Conservation (phyloP, 1,140 invertebrate species). For the Ditylenchus dipsaci region DNA sequence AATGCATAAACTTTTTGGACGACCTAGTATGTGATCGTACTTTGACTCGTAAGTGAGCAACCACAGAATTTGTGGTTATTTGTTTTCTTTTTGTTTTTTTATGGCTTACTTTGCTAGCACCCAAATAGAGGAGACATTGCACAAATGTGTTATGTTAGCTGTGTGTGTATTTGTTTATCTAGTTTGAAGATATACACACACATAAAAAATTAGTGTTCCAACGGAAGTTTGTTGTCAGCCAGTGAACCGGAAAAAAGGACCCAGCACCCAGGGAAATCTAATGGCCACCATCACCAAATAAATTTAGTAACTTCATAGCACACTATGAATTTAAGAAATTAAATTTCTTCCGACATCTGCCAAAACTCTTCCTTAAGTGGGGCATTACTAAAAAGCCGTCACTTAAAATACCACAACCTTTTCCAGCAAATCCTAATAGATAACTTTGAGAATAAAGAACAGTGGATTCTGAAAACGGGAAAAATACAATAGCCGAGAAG, state of each 20-base stretch:
- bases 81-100: background rate
- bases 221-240: background rate
- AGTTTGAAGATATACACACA: constrained; percentile 1
- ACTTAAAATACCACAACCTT: background rate
- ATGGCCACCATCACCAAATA: background rate
- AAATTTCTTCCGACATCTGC: background rate
- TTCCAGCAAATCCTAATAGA: too few species aligned
- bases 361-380: background rate
- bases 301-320: background rate
- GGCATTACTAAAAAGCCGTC: background rate
- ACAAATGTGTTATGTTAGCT: too few species aligned
- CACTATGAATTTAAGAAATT: background rate
- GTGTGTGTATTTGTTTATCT: background rate
- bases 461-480: too few species aligned
- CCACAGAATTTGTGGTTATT: too few species aligned
- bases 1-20: too few species aligned
- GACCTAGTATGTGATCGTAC: too few species aligned
- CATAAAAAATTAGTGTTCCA: background rate
- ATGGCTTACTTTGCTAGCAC: too few species aligned
- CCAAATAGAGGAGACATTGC: too few species aligned
- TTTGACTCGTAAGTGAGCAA: too few species aligned
- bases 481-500: too few species aligned
- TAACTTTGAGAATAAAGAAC: too few species aligned
- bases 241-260: background rate
- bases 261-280: constrained; percentile 12